Evolutionary conservation across 2,113 vertebrate genomes (phyloP), one percentile per base, ranked within the genome.

Genomic region (Helogale parvula): DNA sequence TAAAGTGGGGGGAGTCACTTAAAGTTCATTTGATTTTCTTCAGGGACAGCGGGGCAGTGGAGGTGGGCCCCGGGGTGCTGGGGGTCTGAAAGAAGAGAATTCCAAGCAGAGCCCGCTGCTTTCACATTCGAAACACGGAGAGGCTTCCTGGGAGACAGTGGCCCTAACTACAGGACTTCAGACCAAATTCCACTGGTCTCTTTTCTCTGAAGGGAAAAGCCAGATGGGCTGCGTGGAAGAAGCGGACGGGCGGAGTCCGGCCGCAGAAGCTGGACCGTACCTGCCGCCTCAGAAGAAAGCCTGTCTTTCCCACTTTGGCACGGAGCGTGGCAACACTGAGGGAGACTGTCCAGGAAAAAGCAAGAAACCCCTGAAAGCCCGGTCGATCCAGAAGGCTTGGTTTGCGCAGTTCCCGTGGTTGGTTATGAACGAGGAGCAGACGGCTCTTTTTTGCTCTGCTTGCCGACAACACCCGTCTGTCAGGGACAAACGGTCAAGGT

Each of bases 321-420:
- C 68, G 6, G 91, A 76, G 29, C 52, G 7, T 23, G 50, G 77
- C 84, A 23, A 14, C 17, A 2, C n/a, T 0, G 21, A 69, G 79
- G 38, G 8, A 47, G 31, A 81, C 47, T 76, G 52, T 52, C 4
- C 52, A 11, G 94, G 89, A 80, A 83, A n/a, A 41, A 33, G 21
- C 91, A 91, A 31, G 79, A 93, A 80, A 17, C 38, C 80, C 25
- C 25, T 68, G 60, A 91, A 81, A 2, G 86, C 93, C 14, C 89
- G 69, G 4, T 97, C 97, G 6, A 96, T 97, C 74, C 96, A 96
- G 94, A 97, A 92, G 83, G 93, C 93, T 0, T 98, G 98, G 97
- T 97, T 98, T 92, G 65, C 8, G 0, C 96, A 97, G 89, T 97
- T 98, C 72, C 98, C 96, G 0, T 98, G 98, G 98, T 12, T 98